Base-by-base conservation (phyloP, 1,140 invertebrate genomes). In the Diorhabda elongata region DNA sequence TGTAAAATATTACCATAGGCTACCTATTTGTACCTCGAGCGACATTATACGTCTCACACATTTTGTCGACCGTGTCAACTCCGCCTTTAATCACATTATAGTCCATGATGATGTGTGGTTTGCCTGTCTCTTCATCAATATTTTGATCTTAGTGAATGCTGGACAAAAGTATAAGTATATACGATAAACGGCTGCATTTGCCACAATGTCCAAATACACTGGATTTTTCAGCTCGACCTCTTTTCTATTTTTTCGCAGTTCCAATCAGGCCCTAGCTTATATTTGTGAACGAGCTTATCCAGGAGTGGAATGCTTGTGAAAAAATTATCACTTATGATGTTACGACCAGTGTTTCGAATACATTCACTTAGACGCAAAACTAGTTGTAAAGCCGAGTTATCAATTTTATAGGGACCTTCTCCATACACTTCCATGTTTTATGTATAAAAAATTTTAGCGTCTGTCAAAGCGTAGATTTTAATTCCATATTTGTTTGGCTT, bases 241-340 rank as follows among this genome's bases (percentile, higher is more conserved):
- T 26, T 75, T 76, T 80, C 68, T 75, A 74, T 70, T 73, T 74
- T 72, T 71, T 75, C 41, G 75, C 58, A 26, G 75, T 80, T 57
- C 77, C 76, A 9, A 76, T 57, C 43, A 74, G 52, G 43, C 77
- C 77, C 26, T 2, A 80, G 47, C n/a, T 73, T 74, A 64, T 66
- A 69, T 60, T 74, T 56, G 42, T 44, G 66, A 3, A 75, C 58
- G 57, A 77, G 61, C 11, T 71, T 69, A 64, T 64, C 26, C 42
- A 72, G 64, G 8, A 76, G 66, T n/a, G 58, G 44, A 52, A 73
- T 69, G 62, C 73, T 75, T 42, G 74, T 78, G 64, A 80, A 81
- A 73, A 72, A 81, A 64, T 79, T 80, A 62, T 80, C 78, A 26
- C 64, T 69, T 41, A 75, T 81, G 5, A 80, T 61, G 62, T 82